Percentiles rank a stretch among this genome's conserved stretches.
These are phyloP conservation scores for Syngnathus rostellatus DNA, from an alignment of 2,797 vertebrate species.

Conservation along the genomic window DNA sequence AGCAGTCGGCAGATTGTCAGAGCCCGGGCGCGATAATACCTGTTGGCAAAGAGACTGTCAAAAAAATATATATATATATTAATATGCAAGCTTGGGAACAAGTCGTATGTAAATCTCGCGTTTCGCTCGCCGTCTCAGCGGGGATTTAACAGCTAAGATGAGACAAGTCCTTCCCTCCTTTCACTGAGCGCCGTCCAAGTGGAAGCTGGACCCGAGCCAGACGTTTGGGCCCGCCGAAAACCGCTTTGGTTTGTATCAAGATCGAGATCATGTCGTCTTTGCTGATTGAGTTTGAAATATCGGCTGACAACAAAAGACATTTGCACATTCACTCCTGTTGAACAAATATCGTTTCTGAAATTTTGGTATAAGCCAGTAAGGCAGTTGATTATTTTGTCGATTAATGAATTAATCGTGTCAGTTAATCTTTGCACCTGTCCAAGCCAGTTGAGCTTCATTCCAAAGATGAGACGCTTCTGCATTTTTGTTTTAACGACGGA, in stretches of 20 bases:
- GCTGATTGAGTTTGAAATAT: no score
- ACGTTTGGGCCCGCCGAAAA: slow-evolving; percentile 34
- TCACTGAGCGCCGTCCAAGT: slow-evolving; percentile 53
- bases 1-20: background rate
- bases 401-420: no score
- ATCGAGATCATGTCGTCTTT: no score
- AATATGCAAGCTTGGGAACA: slow-evolving; percentile 51
- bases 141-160: slow-evolving; percentile 59
- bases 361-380: no score
- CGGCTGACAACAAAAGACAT: no score
- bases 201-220: slow-evolving; percentile 54
- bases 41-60: slow-evolving; percentile 41
- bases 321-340: no score
- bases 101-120: slow-evolving; percentile 60
- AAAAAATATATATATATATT: background rate
- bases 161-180: slow-evolving; percentile 47
- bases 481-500: background rate
- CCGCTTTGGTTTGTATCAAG: slow-evolving; percentile 19
- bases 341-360: no score
- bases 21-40: slow-evolving; percentile 35
- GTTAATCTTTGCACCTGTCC: no score
- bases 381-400: no score
- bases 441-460: no score
- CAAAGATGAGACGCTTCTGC: background rate
- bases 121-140: slow-evolving; percentile 44